These are phyloP conservation scores for Pteruthius melanotis DNA, from an alignment of 2,113 vertebrate species.

Conservation along the genomic window DNA sequence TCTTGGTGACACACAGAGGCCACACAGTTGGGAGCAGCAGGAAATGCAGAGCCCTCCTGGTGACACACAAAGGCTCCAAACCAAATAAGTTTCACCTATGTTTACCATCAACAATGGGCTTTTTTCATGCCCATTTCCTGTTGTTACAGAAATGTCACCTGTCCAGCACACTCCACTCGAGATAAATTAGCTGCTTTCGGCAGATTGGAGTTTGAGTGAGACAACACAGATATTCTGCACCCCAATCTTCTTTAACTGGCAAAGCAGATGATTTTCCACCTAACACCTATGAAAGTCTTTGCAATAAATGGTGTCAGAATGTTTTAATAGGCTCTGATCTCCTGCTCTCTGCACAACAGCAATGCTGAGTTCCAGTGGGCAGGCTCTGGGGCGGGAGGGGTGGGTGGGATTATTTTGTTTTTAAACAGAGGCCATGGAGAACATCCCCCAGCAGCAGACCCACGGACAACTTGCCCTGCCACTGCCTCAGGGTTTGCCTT, in stretches of 20 bases:
- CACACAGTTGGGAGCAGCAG: neutral
- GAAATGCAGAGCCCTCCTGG: neutral
- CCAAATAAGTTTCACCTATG: fast-evolving
- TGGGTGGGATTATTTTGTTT: neutral
- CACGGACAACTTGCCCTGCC: neutral
- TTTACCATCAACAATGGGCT: neutral
- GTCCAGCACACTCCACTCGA: neutral
- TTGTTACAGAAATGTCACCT: neutral
- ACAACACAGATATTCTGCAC: neutral
- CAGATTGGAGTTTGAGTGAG: neutral
- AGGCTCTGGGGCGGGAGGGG: neutral
- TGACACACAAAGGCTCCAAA: neutral
- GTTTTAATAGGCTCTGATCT: neutral
- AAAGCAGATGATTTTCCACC: neutral
- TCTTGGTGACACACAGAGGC: neutral
- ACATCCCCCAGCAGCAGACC: neutral
- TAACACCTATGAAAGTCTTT: neutral
- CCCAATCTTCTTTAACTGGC: neutral
- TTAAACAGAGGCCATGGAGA: neutral
- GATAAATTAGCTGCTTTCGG: neutral
- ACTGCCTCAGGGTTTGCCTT: neutral
- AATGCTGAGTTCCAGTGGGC: neutral
- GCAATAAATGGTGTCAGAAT: neutral
- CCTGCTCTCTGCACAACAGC: neutral
- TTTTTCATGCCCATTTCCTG: neutral